Evolutionary conservation across 2,797 vertebrate genomes (phyloP).

Genomic region (Lagorchestes hirsutus): DNA sequence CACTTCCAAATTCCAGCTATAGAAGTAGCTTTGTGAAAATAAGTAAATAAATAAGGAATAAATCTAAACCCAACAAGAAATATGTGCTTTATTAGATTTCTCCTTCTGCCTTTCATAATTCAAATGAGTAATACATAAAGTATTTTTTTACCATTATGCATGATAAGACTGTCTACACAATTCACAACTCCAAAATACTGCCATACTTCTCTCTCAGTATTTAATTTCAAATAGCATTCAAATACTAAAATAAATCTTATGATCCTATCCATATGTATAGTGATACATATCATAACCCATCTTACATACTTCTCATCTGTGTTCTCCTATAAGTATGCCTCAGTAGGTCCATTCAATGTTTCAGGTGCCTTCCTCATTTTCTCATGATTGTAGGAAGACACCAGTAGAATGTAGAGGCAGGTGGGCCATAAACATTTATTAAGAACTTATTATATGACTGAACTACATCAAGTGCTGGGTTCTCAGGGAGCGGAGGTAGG

Average conservation of each 20-base stretch:
- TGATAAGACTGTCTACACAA: not conserved
- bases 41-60: not conserved
- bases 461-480: not conserved
- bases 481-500: not conserved
- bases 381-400: not conserved
- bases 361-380: not conserved
- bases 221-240: conserved; percentile 48
- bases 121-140: not conserved
- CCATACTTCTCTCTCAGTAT: conserved; percentile 43
- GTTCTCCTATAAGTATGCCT: not conserved
- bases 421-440: not conserved
- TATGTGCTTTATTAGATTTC: conserved; percentile 1
- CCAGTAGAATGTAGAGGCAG: not conserved
- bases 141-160: not conserved
- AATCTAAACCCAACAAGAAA: not conserved
- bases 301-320: not conserved
- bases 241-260: not conserved
- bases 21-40: conserved; percentile 35
- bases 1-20: not conserved
- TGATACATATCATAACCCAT: not conserved
- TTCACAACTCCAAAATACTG: not conserved
- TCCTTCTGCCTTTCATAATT: conserved; percentile 15
- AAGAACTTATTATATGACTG: not conserved
- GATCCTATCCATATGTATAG: not conserved
- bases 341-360: not conserved